Evolutionary conservation across 2,888 invertebrate species (phyloP), one percentile per base, ranked within the genome.

Genomic region (Agriopis aurantiaria): DNA sequence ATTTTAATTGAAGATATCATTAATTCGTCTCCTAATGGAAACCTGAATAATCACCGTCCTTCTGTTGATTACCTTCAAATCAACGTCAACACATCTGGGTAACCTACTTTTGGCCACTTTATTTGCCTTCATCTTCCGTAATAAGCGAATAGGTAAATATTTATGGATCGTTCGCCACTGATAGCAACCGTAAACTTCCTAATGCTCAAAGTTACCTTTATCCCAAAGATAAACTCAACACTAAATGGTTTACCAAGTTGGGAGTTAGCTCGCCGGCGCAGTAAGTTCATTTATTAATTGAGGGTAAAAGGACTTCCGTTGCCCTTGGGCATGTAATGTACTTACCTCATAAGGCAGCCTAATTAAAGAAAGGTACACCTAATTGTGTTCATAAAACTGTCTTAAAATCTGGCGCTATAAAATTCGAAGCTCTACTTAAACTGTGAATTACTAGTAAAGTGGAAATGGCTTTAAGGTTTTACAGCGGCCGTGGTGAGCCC

Each of bases 221-320:
- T 72, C 68, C 71, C 68, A 76, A 82, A 81, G 80, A 80, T 82
- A 84, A 83, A 83, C 80, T 64, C 68, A 75, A 77, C 75, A 73
- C 68, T 80, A 78, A 84, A 82, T 74, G 75, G 78, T 79, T 78
- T 78, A 75, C 76, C 69, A 77, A 83, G 80, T 78, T 78, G 48
- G 59, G 59, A 68, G 71, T 76, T 75, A 70, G 74, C 74, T 74
- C 60, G 46, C 71, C 69, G 63, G 53, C 72, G 71, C 66, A 72
- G 66, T 70, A 79, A 82, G 79, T 82, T 82, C 79, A 80, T 80
- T 82, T 83, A 80, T 77, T 78, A 78, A 81, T 81, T 80, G 68
- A 66, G 76, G 70, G 78, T 73, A 72, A 74, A 76, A 77, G 79
- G 80, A 75, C 79, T 77, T 75, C 73, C 75, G 72, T 45, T 58